Conservation (phyloP, 2,888 invertebrate species). For the Patella ulyssiponensis region DNA sequence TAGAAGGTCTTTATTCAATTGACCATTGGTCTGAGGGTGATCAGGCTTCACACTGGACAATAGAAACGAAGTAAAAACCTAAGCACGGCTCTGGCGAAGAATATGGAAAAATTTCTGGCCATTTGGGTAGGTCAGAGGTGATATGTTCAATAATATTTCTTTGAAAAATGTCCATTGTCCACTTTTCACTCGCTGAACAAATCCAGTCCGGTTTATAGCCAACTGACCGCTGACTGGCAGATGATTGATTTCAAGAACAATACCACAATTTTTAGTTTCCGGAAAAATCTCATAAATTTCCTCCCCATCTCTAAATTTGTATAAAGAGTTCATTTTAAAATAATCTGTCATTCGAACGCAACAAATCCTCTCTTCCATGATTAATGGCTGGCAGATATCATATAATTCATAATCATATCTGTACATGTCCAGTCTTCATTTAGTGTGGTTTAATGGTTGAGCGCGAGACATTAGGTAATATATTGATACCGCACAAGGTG, state of each 20-base stretch:
- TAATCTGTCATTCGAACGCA: no score
- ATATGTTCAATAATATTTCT: constrained; percentile 8
- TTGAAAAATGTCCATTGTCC: neutral
- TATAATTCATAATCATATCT: no score
- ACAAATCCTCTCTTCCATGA: no score
- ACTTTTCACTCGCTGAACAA: neutral
- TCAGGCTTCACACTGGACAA: neutral
- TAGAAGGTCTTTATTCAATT: neutral
- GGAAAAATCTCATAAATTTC: neutral
- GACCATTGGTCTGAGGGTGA: constrained; percentile 1
- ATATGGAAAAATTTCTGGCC: constrained; percentile 7
- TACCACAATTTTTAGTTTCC: neutral
- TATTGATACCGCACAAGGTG: no score
- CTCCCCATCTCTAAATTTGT: no score
- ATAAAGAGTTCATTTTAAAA: no score
- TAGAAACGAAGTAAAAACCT: neutral
- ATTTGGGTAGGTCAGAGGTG: neutral
- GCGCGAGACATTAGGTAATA: no score
- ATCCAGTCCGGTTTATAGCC: neutral
- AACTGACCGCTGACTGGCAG: neutral
- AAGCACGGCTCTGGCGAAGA: neutral
- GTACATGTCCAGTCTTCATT: no score
- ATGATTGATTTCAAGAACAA: constrained; percentile 3
- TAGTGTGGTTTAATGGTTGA: no score
- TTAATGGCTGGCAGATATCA: no score